phyloP scores from a whole-genome alignment of 2,797 vertebrate species.

The Sebastes cheni region DNA sequence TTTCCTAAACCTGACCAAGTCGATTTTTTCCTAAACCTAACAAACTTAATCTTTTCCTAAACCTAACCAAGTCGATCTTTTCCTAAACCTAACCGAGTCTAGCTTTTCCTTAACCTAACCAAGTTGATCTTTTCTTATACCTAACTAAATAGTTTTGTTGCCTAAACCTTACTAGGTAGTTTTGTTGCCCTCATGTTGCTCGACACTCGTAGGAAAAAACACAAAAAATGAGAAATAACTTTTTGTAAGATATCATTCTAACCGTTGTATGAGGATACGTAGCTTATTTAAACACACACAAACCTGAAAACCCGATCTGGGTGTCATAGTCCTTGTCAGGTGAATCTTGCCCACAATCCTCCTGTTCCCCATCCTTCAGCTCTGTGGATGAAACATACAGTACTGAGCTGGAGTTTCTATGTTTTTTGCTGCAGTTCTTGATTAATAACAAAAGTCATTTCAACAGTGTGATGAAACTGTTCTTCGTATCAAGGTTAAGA shows the following conservation, averaged over 20 bases:
- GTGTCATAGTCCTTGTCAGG: conserved; percentile 84
- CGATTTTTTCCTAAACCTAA: no score
- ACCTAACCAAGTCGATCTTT: no score
- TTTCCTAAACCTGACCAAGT: no score
- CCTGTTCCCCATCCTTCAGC: conserved; percentile 80
- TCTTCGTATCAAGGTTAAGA: conserved; percentile 50
- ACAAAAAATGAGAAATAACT: no score
- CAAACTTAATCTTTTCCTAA: no score
- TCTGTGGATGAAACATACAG: conserved; percentile 61
- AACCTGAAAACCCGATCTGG: conserved; percentile 59
- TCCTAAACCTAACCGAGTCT: neutral
- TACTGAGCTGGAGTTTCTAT: neutral
- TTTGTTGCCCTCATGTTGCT: neutral
- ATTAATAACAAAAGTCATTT: conserved; percentile 10
- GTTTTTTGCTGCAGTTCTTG: neutral
- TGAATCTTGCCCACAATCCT: conserved; percentile 80
- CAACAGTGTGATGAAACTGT: conserved; percentile 19
- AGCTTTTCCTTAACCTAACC: neutral
- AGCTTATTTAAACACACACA: conserved; percentile 21
- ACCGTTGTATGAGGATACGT: neutral
- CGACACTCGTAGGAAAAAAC: fast-evolving
- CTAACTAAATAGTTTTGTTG: neutral
- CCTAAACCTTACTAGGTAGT: neutral
- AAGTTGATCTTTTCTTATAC: neutral
- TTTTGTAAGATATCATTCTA: neutral